Conservation (phyloP, 2,113 vertebrate species). For the Pandion haliaetus region DNA sequence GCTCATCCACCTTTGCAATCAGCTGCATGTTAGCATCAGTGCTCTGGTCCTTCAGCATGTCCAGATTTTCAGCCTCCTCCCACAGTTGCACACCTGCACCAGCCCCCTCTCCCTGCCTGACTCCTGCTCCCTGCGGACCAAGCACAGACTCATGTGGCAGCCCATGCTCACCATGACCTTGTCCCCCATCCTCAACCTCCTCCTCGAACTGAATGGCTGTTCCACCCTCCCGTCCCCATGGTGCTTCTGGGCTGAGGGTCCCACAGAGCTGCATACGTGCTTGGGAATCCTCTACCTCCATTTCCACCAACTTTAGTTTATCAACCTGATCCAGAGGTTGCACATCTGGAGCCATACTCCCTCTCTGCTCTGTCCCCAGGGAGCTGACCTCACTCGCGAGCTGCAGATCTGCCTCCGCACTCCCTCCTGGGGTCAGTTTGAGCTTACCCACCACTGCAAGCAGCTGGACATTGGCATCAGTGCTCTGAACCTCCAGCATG, state of each 20-base stretch:
- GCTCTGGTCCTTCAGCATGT: fast-evolving
- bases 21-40: no score
- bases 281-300: background rate
- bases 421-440: background rate
- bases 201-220: fast-evolving
- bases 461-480: background rate
- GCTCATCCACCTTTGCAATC: no score
- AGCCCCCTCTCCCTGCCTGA: background rate
- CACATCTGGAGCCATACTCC: fast-evolving
- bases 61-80: background rate
- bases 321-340: fast-evolving
- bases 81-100: fast-evolving
- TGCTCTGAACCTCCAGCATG: fast-evolving
- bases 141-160: background rate
- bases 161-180: fast-evolving
- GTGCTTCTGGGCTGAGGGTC: background rate
- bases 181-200: background rate
- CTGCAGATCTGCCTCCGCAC: background rate
- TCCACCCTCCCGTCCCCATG: no score
- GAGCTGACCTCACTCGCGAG: fast-evolving
- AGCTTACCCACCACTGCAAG: background rate
- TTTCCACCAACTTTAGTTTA: background rate
- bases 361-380: fast-evolving
- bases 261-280: fast-evolving
- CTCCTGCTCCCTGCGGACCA: fast-evolving